These are phyloP conservation scores for Vombatus ursinus DNA, from an alignment of 2,113 vertebrate species.

Conservation along the genomic window DNA sequence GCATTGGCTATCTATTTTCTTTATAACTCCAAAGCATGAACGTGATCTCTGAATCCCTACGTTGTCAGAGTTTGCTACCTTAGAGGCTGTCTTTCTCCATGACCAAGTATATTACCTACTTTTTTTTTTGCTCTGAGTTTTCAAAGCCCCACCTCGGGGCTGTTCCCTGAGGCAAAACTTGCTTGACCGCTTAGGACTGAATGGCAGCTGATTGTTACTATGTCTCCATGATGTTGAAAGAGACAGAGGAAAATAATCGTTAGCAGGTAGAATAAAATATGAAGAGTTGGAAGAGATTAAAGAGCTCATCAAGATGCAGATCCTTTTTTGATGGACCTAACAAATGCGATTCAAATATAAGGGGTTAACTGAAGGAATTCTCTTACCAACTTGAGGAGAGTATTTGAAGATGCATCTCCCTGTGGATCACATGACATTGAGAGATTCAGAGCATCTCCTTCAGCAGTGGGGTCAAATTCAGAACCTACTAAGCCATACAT, in stretches of 20 bases:
- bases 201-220: background rate
- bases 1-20: conserved; percentile 11
- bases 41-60: background rate
- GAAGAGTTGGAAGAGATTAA: background rate
- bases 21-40: background rate
- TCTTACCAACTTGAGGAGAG: background rate
- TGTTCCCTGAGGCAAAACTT: background rate
- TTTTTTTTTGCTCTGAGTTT: background rate
- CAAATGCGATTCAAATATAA: background rate
- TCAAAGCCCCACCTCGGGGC: conserved; percentile 2
- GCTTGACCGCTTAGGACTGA: conserved; percentile 30
- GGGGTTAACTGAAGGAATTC: background rate
- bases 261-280: background rate
- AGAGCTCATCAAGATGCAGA: background rate
- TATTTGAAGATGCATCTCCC: background rate
- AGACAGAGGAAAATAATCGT: background rate
- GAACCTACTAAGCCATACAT: background rate
- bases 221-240: conserved; percentile 15
- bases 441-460: background rate
- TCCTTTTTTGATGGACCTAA: background rate
- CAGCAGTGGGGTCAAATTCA: background rate
- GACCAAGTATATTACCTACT: background rate
- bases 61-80: background rate
- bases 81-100: background rate
- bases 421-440: background rate